Evolutionary conservation across 2,797 vertebrate species (phyloP).

Genomic region (Carapus acus): DNA sequence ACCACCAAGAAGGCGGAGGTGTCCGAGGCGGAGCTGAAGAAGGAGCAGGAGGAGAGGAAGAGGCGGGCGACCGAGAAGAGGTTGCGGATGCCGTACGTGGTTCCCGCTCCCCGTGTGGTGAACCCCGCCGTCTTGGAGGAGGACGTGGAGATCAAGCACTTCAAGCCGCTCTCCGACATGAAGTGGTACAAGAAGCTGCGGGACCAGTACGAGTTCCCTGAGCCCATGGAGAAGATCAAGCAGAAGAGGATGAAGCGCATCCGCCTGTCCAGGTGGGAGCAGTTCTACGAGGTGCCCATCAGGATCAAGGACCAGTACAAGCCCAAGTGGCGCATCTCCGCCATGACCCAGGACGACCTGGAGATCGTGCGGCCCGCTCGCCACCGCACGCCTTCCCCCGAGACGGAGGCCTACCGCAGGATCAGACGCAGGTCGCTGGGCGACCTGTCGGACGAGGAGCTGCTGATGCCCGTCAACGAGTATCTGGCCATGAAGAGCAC

Average conservation of each 20-base stretch:
- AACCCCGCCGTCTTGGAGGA: constrained; percentile 79
- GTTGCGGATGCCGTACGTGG: constrained; percentile 91
- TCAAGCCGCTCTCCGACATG: constrained; percentile 96
- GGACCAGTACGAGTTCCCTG: constrained; percentile 97
- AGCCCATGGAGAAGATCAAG: constrained; percentile 85
- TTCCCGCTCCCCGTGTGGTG: constrained; percentile 82
- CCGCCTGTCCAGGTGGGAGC: constrained; percentile 96
- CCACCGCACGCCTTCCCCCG: constrained; percentile 82
- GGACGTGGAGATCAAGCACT: constrained; percentile 91
- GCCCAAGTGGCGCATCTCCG: constrained; percentile 87
- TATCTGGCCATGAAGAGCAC: constrained; percentile 95
- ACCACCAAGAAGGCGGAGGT: constrained; percentile 85
- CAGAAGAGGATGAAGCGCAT: constrained; percentile 95
- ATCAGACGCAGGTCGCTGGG: constrained; percentile 89
- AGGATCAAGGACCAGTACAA: constrained; percentile 96
- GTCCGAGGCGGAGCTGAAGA: constrained; percentile 84
- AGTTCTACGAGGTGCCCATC: constrained; percentile 94
- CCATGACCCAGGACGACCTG: constrained; percentile 89
- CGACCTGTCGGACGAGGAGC: constrained; percentile 92
- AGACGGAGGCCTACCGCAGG: constrained; percentile 81
- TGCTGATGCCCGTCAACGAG: constrained; percentile 89
- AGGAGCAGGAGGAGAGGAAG: constrained; percentile 83
- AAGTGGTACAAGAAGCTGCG: constrained; percentile 97
- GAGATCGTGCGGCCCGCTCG: constrained; percentile 95
- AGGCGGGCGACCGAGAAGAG: constrained; percentile 83